Conservation (phyloP, 2,888 invertebrate genomes). For the Busseola fusca region DNA sequence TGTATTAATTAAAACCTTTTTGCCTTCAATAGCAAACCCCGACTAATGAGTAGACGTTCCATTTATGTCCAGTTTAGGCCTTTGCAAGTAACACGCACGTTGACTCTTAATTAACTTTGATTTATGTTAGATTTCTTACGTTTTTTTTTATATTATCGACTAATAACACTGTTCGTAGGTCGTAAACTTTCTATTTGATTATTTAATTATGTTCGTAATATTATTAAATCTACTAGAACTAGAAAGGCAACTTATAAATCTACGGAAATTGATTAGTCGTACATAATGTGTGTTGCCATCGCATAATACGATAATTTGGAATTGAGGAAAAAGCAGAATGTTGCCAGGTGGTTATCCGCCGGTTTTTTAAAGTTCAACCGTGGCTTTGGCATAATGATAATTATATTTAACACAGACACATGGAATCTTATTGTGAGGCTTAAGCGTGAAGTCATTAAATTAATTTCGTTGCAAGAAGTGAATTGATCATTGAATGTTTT, state of each 20-base stretch:
- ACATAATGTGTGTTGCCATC: slow-evolving; percentile 49
- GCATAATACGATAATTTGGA: slow-evolving; percentile 40
- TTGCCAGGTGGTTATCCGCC: slow-evolving; percentile 18
- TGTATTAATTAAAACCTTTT: slow-evolving; percentile 63
- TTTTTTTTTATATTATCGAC: slow-evolving; percentile 48
- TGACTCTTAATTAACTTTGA: slow-evolving; percentile 58
- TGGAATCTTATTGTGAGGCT: slow-evolving; percentile 6
- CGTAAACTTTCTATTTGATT: slow-evolving; percentile 57
- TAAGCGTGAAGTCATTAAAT: slow-evolving; percentile 37
- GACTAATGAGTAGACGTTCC: slow-evolving; percentile 66
- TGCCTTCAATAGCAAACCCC: slow-evolving; percentile 50
- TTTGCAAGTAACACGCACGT: slow-evolving; percentile 63
- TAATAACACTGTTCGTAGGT: slow-evolving; percentile 49
- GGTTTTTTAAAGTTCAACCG: slow-evolving; percentile 51
- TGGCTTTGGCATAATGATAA: slow-evolving; percentile 29
- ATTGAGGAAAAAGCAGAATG: slow-evolving; percentile 42
- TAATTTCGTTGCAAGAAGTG: slow-evolving; percentile 42
- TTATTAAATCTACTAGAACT: slow-evolving; percentile 43
- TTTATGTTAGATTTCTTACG: slow-evolving; percentile 53
- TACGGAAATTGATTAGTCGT: slow-evolving; percentile 48
- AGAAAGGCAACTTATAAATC: slow-evolving; percentile 50
- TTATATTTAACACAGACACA: slow-evolving; percentile 37
- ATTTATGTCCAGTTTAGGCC: slow-evolving; percentile 64
- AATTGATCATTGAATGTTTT: slow-evolving; percentile 44
- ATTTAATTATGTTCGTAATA: slow-evolving; percentile 47